These are phyloP conservation scores for Agelas oroides DNA, from an alignment of 37 sponge, comb jelly and placozoan species.

Conservation along the genomic window DNA sequence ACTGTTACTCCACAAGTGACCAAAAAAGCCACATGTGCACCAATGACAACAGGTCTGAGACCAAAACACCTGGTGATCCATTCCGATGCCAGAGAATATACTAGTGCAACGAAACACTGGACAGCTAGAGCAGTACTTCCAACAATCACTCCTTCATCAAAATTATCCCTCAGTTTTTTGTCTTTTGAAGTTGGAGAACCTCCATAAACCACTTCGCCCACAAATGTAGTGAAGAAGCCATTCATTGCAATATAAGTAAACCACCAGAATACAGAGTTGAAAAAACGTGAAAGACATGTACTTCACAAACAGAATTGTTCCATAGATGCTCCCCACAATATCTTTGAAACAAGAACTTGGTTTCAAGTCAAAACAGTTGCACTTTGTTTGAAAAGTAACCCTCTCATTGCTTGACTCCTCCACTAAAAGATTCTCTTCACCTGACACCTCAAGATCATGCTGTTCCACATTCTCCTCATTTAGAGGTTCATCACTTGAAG, in stretches of 20 bases:
- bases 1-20: background rate
- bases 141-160: conserved; percentile 29
- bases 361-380: too few species aligned
- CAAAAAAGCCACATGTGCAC: background rate
- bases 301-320: background rate
- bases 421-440: too few species aligned
- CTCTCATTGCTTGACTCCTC: too few species aligned
- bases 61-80: background rate
- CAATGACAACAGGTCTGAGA: background rate
- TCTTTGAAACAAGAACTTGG: too few species aligned
- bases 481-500: too few species aligned
- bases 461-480: too few species aligned
- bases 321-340: background rate
- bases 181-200: conserved; percentile 20
- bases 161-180: background rate
- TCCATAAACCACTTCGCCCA: conserved; percentile 34
- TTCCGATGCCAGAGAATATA: background rate
- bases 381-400: too few species aligned
- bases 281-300: conserved; percentile 35
- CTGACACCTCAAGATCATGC: too few species aligned
- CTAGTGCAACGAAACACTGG: background rate
- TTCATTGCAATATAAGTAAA: background rate
- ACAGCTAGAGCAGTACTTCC: background rate
- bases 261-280: conserved; percentile 15
- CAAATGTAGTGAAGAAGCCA: conserved; percentile 49